Evolutionary conservation across 1,140 invertebrate genomes (phyloP).

Genomic region (Sesamia nonagrioides): DNA sequence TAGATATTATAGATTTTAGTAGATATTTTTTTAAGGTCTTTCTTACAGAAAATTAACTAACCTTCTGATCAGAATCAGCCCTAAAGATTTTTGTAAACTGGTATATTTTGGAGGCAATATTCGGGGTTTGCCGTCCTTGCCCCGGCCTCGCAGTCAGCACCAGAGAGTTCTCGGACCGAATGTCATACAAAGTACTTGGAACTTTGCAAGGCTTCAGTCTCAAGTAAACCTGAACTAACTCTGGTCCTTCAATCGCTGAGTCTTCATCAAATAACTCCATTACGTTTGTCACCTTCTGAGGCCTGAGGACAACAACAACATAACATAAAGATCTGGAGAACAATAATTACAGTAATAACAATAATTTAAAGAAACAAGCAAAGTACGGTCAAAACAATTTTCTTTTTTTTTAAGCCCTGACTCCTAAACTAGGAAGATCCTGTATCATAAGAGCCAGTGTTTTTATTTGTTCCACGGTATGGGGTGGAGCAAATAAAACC

Average conservation of each 20-base stretch:
- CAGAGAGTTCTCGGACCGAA: constrained; percentile 73
- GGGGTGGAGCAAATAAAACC: too few relatives aligned
- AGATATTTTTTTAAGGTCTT: too few relatives aligned
- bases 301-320: too few relatives aligned
- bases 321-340: too few relatives aligned
- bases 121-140: constrained; percentile 78
- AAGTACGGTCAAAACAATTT: too few relatives aligned
- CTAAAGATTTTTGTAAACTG: constrained; percentile 81
- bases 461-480: too few relatives aligned
- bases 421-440: too few relatives aligned
- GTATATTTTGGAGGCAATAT: constrained; percentile 82
- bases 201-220: constrained; percentile 76
- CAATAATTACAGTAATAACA: too few relatives aligned
- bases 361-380: too few relatives aligned
- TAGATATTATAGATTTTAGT: too few relatives aligned
- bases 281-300: constrained; percentile 79
- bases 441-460: too few relatives aligned
- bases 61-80: constrained; percentile 71
- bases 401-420: too few relatives aligned
- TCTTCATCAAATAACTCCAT: constrained; percentile 78
- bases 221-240: constrained; percentile 80
- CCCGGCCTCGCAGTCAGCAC: constrained; percentile 78
- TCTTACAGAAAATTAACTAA: constrained; percentile 55
- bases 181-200: constrained; percentile 74
- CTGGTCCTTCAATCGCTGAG: constrained; percentile 72